Percentiles rank a stretch among this genome's conserved stretches.
phyloP scores from a whole-genome alignment of 2,113 vertebrate genomes.

The Synodontis membranacea region DNA sequence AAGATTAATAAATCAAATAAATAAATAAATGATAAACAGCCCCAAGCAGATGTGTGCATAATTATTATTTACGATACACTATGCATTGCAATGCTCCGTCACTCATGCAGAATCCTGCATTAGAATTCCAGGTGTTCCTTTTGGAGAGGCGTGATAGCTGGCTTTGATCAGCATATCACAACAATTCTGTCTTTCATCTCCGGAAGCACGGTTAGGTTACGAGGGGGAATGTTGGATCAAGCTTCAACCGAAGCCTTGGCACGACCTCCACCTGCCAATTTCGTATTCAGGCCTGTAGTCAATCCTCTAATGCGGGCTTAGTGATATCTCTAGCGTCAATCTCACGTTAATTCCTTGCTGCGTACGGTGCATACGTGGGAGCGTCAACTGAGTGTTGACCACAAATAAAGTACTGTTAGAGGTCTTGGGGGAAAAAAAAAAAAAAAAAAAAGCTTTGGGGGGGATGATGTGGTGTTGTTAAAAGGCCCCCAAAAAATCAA shows the following conservation, averaged over 20 bases:
- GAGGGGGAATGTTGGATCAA: slow-evolving; percentile 66
- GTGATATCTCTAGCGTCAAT: slow-evolving; percentile 69
- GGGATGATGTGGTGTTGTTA: neutral
- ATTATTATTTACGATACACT: slow-evolving; percentile 70
- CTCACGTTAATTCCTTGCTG: slow-evolving; percentile 65
- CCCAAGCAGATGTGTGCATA: slow-evolving; percentile 71
- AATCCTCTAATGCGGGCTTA: slow-evolving; percentile 65
- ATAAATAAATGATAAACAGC: slow-evolving; percentile 68
- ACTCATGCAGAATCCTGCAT: slow-evolving; percentile 64
- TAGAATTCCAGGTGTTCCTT: slow-evolving; percentile 72
- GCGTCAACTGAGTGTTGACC: slow-evolving; percentile 45
- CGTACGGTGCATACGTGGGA: slow-evolving; percentile 56
- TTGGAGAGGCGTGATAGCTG: slow-evolving; percentile 61
- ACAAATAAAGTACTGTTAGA: slow-evolving; percentile 14
- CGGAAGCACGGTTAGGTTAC: slow-evolving; percentile 64
- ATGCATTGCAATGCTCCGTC: slow-evolving; percentile 64
- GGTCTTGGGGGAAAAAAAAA: neutral
- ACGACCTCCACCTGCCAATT: slow-evolving; percentile 56
- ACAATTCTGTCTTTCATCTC: slow-evolving; percentile 73
- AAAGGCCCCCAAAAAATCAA: neutral
- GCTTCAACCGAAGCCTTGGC: slow-evolving; percentile 63
- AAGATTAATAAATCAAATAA: slow-evolving; percentile 55
- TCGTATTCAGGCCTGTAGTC: slow-evolving; percentile 65
- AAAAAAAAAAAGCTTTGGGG: neutral
- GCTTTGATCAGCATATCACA: slow-evolving; percentile 74